phyloP scores from a whole-genome alignment of 2,113 vertebrate species.

The Alexandromys fortis region DNA sequence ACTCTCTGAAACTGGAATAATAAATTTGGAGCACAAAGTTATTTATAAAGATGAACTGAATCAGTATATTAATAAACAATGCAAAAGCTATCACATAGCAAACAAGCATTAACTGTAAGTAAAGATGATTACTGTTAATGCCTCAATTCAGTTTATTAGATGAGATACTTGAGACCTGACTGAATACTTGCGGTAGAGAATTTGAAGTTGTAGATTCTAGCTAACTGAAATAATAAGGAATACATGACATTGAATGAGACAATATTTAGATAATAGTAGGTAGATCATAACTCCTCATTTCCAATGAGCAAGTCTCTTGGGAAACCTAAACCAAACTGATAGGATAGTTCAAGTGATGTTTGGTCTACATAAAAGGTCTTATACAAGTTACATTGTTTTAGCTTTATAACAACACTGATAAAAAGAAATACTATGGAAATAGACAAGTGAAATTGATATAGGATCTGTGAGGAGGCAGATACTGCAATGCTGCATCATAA shows the following conservation, averaged over 20 bases:
- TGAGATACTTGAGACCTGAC: neutral
- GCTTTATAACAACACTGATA: neutral
- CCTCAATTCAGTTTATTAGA: neutral
- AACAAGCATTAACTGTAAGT: neutral
- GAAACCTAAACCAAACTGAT: neutral
- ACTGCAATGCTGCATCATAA: neutral
- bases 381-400: neutral
- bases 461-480: neutral
- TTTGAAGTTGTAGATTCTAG: neutral
- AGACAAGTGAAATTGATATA: neutral
- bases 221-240: neutral
- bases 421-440: neutral
- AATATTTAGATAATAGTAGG: neutral
- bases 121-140: neutral
- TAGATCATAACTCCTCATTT: neutral
- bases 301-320: neutral
- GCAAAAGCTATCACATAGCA: neutral
- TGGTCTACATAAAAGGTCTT: neutral
- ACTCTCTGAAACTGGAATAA: neutral
- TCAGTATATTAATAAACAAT: neutral
- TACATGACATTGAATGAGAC: neutral
- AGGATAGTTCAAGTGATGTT: neutral
- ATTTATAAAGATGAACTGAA: neutral
- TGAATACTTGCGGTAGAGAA: neutral
- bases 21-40: neutral